Conservation (phyloP, 2,888 invertebrate species). For the Drosophila hawaiiensis region DNA sequence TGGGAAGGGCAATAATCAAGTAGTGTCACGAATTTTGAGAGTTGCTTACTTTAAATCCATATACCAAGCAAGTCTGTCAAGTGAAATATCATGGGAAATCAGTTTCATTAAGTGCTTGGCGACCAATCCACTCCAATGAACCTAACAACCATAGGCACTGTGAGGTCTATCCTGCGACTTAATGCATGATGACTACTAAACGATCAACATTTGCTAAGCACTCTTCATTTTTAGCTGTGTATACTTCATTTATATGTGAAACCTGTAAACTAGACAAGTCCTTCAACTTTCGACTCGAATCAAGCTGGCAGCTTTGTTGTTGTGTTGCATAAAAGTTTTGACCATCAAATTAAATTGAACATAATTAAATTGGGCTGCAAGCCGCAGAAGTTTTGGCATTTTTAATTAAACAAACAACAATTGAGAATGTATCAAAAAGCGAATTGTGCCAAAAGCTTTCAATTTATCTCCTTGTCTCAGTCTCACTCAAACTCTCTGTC, state of each 20-base stretch:
- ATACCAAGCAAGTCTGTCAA: neutral
- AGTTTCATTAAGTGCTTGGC: neutral
- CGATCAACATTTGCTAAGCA: neutral
- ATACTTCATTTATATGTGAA: neutral
- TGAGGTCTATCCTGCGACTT: neutral
- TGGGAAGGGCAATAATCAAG: neutral
- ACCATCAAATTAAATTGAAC: conserved; percentile 70
- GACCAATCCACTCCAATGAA: neutral
- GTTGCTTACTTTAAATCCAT: no score
- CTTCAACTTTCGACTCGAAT: neutral
- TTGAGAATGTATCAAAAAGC: conserved; percentile 62
- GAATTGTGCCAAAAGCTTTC: conserved; percentile 53
- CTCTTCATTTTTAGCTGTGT: neutral
- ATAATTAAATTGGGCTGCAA: conserved; percentile 72
- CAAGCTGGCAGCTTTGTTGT: neutral
- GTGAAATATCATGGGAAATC: neutral
- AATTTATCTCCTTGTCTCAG: conserved; percentile 41
- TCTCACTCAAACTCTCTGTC: neutral
- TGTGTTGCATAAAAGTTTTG: conserved; percentile 14
- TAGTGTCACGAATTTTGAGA: neutral
- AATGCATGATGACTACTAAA: neutral
- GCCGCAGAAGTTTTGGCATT: conserved; percentile 71
- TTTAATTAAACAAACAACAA: conserved; percentile 75
- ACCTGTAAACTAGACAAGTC: neutral
- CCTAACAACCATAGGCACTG: neutral